Evolutionary conservation across 2,797 vertebrate genomes (phyloP).

Genomic region (Propithecus deckenii): DNA sequence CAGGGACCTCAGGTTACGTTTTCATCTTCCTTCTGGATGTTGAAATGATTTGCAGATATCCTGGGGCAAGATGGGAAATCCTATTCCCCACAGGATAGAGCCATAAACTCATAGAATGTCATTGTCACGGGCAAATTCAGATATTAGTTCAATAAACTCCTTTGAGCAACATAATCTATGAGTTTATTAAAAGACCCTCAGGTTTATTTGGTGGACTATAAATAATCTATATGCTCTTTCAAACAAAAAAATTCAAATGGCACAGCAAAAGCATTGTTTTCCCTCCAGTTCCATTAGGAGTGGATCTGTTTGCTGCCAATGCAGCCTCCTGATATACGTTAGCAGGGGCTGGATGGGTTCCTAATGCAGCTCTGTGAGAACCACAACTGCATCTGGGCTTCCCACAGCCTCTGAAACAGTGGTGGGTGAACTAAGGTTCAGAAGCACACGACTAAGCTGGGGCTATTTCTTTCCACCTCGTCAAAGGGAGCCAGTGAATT

Average conservation of each 20-base stretch:
- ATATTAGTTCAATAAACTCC: conserved; percentile 76
- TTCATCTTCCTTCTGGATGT: conserved; percentile 60
- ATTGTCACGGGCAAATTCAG: conserved; percentile 72
- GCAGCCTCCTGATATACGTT: conserved; percentile 38
- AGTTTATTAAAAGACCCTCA: conserved; percentile 76
- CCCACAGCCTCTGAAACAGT: conserved; percentile 39
- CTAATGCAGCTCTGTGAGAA: conserved; percentile 60
- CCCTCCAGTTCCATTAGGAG: conserved; percentile 66
- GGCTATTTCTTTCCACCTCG: background rate
- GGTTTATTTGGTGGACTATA: conserved; percentile 72
- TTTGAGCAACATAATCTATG: conserved; percentile 77
- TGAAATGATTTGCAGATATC: conserved; percentile 61
- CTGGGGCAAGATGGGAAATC: conserved; percentile 65
- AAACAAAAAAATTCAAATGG: conserved; percentile 71
- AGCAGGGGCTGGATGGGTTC: conserved; percentile 59
- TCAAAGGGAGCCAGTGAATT: background rate
- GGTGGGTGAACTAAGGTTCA: conserved; percentile 44
- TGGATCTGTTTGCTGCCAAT: conserved; percentile 61
- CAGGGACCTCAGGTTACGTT: conserved; percentile 35
- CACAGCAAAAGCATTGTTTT: conserved; percentile 62
- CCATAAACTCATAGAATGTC: conserved; percentile 67
- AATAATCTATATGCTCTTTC: conserved; percentile 74
- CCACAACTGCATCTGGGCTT: conserved; percentile 61
- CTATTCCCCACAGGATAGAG: conserved; percentile 55
- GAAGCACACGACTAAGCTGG: background rate